Percentiles rank a stretch among this genome's conserved stretches.
Evolutionary conservation across 2,113 vertebrate species (phyloP).

Genomic region (Nycticebus coucang): DNA sequence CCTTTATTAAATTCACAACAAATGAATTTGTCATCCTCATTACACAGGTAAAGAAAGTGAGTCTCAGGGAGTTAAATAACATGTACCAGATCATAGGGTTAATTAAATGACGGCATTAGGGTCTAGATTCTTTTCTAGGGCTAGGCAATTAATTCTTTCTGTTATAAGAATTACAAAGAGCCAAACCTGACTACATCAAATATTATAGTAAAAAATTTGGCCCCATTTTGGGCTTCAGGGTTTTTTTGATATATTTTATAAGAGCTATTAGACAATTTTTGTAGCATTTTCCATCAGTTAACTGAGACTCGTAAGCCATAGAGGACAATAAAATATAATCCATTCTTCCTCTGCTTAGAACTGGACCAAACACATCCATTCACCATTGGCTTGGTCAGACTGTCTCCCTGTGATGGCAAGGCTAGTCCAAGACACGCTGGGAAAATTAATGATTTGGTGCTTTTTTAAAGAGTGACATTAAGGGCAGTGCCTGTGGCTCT

Average conservation of each 20-base stretch:
- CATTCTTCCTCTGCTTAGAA: neutral
- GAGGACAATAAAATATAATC: neutral
- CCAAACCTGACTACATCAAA: neutral
- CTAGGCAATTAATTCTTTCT: neutral
- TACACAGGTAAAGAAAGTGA: neutral
- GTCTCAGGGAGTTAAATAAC: neutral
- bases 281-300: neutral
- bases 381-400: neutral
- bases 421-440: neutral
- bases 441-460: neutral
- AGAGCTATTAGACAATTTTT: neutral
- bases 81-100: neutral
- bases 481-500: too few species aligned
- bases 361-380: neutral
- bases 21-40: neutral
- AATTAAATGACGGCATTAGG: neutral
- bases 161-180: neutral
- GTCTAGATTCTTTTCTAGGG: neutral
- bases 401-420: neutral
- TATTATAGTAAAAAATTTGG: conserved; percentile 6
- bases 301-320: neutral
- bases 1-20: conserved; percentile 38
- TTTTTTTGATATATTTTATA: neutral
- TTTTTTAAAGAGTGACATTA: neutral
- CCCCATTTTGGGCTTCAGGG: neutral